These are phyloP conservation scores for Mythimna impura DNA, from an alignment of 2,888 invertebrate genomes.

Conservation along the genomic window DNA sequence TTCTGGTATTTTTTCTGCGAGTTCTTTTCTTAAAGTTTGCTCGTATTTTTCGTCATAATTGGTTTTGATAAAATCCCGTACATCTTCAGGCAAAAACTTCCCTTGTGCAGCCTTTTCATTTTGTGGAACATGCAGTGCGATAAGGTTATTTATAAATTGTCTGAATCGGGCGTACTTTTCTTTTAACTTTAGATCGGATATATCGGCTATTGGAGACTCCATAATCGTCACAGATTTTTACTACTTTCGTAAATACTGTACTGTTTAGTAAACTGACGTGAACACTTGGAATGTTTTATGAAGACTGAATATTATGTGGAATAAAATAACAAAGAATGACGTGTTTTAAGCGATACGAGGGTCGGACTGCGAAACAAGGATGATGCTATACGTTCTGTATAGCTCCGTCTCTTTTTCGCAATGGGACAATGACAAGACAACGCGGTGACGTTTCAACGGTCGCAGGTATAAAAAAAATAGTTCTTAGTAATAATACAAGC, in stretches of 20 bases:
- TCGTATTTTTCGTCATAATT: fast-evolving
- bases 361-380: background rate
- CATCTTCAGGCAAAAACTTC: background rate
- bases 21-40: fast-evolving
- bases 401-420: background rate
- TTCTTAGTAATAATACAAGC: background rate
- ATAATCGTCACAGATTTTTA: background rate
- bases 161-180: too few species aligned
- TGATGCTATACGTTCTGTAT: background rate
- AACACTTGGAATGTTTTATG: background rate
- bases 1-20: background rate
- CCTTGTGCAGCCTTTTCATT: too few species aligned
- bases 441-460: too few species aligned
- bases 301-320: background rate
- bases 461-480: background rate
- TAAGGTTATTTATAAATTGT: too few species aligned
- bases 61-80: background rate
- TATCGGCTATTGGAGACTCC: background rate
- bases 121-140: too few species aligned
- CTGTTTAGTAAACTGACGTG: background rate
- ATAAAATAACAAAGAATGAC: background rate
- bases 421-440: background rate
- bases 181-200: background rate
- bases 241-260: background rate
- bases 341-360: background rate